Evolutionary conservation across 2,888 invertebrate species (phyloP).

Genomic region (Biston stratarius): DNA sequence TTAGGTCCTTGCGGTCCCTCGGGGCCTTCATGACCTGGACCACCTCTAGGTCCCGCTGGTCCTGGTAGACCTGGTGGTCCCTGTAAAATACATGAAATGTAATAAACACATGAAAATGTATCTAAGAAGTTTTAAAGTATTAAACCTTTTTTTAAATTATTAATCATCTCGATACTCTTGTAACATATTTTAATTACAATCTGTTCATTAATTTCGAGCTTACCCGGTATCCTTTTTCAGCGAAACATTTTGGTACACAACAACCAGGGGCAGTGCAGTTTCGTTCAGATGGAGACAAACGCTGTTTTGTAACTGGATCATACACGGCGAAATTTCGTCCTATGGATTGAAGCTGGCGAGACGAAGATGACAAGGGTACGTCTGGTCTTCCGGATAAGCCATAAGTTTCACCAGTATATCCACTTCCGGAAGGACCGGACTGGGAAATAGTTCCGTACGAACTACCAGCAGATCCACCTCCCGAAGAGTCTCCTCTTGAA

Average conservation of each 20-base stretch:
- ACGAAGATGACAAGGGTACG: conserved; percentile 41
- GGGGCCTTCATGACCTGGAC: conserved; percentile 92
- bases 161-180: background rate
- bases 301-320: conserved; percentile 76
- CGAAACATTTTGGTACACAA: conserved; percentile 94
- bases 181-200: background rate
- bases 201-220: conserved; percentile 48
- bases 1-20: conserved; percentile 95
- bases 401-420: conserved; percentile 38
- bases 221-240: conserved; percentile 94
- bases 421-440: conserved; percentile 18
- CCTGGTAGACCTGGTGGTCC: conserved; percentile 92
- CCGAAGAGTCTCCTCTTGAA: conserved; percentile 7
- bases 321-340: conserved; percentile 66
- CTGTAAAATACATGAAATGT: conserved; percentile 65
- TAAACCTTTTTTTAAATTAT: background rate
- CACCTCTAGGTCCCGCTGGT: conserved; percentile 90
- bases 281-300: conserved; percentile 70
- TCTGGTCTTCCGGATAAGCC: conserved; percentile 55
- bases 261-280: conserved; percentile 90
- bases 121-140: no score
- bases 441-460: conserved; percentile 2
- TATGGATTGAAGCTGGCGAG: conserved; percentile 1
- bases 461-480: conserved; percentile 6
- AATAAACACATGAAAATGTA: no score